Evolutionary conservation across 2,113 vertebrate species (phyloP).

Genomic region (Tragelaphus buxtoni): DNA sequence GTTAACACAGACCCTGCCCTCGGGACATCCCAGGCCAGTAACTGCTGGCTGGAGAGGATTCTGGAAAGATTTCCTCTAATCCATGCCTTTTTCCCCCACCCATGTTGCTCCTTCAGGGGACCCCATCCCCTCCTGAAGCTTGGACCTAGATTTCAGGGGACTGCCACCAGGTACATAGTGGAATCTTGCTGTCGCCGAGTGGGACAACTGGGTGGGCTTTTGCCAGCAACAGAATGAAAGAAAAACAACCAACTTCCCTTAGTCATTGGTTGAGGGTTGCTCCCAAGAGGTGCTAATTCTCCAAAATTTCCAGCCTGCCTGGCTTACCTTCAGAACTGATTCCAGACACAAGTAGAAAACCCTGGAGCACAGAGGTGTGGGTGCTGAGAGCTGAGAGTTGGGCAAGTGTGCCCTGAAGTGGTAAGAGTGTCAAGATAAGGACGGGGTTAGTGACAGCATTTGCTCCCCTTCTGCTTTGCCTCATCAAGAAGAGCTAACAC

Average conservation of each 20-base stretch:
- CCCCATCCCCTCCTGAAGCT: not conserved
- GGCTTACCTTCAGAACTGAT: not conserved
- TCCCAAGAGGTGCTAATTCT: not conserved
- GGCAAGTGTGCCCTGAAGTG: not conserved
- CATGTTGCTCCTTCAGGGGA: not conserved
- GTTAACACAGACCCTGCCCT: not conserved
- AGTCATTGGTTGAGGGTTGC: not conserved
- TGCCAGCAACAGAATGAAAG: not conserved
- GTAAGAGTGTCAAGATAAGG: not conserved
- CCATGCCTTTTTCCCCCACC: not conserved
- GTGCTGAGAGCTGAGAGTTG: not conserved
- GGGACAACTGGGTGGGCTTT: not conserved
- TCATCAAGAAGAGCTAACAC: not conserved
- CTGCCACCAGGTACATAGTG: too few relatives aligned
- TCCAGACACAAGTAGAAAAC: not conserved
- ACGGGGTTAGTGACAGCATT: accelerated
- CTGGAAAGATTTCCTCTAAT: not conserved
- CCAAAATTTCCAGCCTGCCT: not conserved
- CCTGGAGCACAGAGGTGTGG: not conserved
- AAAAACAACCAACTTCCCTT: not conserved
- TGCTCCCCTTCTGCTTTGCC: not conserved
- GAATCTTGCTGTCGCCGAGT: not conserved
- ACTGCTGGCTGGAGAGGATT: not conserved
- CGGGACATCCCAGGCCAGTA: accelerated
- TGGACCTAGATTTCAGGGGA: not conserved